These are phyloP conservation scores for Dendrophyllia cribrosa DNA, from an alignment of 64 coral and sea anemone species.

Conservation along the genomic window DNA sequence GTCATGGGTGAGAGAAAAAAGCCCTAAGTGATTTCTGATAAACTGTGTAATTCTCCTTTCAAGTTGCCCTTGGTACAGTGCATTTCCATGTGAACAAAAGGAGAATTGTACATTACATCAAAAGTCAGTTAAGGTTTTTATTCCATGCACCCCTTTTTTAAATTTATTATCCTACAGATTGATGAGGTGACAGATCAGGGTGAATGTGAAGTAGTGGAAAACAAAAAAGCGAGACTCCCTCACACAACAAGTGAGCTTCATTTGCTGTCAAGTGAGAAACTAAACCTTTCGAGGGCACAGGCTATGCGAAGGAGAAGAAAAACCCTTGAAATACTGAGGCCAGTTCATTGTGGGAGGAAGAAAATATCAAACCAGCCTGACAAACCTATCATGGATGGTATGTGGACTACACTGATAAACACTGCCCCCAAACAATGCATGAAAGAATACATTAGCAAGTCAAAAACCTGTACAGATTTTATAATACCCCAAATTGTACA, in stretches of 20 bases:
- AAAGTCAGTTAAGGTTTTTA: too few relatives aligned
- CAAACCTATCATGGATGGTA: conserved; percentile 55
- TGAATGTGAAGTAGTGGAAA: conserved; percentile 18
- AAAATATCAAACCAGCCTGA: conserved; percentile 26
- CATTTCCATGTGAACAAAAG: too few relatives aligned
- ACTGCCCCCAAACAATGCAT: too few relatives aligned
- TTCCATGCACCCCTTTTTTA: too few relatives aligned
- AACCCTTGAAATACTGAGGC: conserved; percentile 34
- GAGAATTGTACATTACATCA: too few relatives aligned
- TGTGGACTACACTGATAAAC: conserved; percentile 63
- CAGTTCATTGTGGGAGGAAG: conserved; percentile 37
- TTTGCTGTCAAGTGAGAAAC: conserved; percentile 63
- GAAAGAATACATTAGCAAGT: too few relatives aligned
- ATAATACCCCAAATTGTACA: too few relatives aligned
- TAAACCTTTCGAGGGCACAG: conserved; percentile 60
- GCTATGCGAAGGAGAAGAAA: conserved; percentile 50
- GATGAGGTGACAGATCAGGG: conserved; percentile 39
- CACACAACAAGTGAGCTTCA: conserved; percentile 41
- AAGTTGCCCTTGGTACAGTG: too few relatives aligned
- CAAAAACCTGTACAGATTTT: too few relatives aligned
- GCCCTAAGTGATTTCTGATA: too few relatives aligned
- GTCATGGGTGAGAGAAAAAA: too few relatives aligned
- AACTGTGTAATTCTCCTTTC: too few relatives aligned
- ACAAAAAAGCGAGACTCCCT: conserved; percentile 44
- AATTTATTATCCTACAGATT: conserved; percentile 30